Conservation (phyloP, 2,113 vertebrate genomes). For the Chaetorhynchus papuensis region DNA sequence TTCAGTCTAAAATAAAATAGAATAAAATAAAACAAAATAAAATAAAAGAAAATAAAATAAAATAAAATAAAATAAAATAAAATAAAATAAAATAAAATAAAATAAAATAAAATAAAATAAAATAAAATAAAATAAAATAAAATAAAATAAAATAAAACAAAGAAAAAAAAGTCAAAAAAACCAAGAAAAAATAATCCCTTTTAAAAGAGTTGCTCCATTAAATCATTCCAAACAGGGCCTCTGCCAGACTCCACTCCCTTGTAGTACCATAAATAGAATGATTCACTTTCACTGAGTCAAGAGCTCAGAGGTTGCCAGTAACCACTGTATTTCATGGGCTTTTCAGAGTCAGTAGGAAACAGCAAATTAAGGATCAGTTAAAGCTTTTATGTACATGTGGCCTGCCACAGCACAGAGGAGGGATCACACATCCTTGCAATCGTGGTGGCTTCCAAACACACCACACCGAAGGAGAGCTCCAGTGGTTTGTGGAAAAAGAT, state of each 20-base stretch:
- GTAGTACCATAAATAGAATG: background rate
- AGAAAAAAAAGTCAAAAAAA: background rate
- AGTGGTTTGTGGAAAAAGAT: background rate
- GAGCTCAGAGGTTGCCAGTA: constrained; percentile 6
- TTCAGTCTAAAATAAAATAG: background rate
- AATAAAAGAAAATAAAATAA: background rate
- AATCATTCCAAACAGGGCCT: background rate
- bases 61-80: background rate
- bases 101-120: background rate
- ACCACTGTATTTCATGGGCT: background rate
- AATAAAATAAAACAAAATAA: background rate
- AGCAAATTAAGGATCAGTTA: background rate
- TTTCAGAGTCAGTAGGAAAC: constrained; percentile 12
- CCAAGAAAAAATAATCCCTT: background rate
- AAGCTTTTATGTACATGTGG: background rate
- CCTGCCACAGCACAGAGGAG: background rate
- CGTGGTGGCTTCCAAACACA: background rate
- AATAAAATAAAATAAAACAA: background rate
- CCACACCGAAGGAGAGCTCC: background rate
- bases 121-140: background rate
- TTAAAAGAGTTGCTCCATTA: background rate
- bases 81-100: too few relatives aligned
- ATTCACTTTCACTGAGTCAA: constrained; percentile 31
- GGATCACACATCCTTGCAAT: background rate
- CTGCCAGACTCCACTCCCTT: constrained; percentile 6